Conservation (phyloP, 2,113 vertebrate species). For the Chionodraco myersi region DNA sequence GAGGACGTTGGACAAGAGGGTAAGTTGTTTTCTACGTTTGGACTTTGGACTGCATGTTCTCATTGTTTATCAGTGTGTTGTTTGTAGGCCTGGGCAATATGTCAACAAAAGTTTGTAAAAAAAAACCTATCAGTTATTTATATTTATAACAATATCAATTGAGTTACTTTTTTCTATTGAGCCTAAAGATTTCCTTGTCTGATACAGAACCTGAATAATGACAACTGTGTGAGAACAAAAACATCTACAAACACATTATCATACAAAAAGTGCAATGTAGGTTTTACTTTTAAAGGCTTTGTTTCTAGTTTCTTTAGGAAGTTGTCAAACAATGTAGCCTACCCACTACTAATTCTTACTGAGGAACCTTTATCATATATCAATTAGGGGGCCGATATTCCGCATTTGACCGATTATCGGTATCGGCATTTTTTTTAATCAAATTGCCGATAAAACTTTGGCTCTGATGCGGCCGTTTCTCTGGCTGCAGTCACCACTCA, state of each 20-base stretch:
- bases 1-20: slow-evolving; percentile 96
- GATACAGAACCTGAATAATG: not conserved
- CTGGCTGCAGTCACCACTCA: no score
- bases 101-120: no score
- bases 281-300: not conserved
- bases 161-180: not conserved
- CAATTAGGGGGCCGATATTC: no score
- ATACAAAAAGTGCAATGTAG: no score
- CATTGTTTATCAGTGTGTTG: not conserved
- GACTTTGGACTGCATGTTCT: not conserved
- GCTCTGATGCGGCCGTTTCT: no score
- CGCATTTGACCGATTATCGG: no score
- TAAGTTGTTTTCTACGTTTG: slow-evolving; percentile 63
- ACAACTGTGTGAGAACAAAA: not conserved
- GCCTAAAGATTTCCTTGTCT: not conserved
- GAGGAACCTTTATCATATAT: not conserved
- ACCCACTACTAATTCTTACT: no score
- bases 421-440: no score
- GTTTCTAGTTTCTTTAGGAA: not conserved
- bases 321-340: not conserved
- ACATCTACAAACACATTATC: not conserved
- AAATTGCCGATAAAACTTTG: no score
- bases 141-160: not conserved
- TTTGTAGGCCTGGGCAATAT: not conserved
- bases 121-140: not conserved